Conservation (phyloP, 2,797 vertebrate species). For the Enteromius anoplus region DNA sequence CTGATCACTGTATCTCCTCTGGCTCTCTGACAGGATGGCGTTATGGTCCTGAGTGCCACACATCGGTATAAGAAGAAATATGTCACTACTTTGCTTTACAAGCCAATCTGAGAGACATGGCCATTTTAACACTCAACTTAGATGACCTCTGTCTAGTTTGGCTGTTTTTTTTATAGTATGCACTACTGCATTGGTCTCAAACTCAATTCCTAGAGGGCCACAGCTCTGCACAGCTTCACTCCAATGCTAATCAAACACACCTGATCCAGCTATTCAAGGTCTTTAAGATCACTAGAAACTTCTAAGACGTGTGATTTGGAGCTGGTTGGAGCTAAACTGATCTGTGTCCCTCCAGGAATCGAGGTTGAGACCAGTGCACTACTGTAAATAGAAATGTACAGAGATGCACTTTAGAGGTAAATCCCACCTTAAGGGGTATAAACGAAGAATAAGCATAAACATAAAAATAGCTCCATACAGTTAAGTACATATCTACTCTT, state of each 20-base stretch:
- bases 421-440: not conserved
- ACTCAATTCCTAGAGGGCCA: too few relatives aligned
- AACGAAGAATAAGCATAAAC: slow-evolving; percentile 2
- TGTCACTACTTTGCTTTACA: slow-evolving; percentile 92
- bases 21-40: slow-evolving; percentile 82
- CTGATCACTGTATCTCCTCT: not conserved
- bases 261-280: too few relatives aligned
- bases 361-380: not conserved
- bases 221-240: too few relatives aligned
- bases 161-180: slow-evolving; percentile 18
- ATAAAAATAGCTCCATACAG: not conserved
- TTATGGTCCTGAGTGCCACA: slow-evolving; percentile 95
- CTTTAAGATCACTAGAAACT: too few relatives aligned
- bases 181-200: slow-evolving; percentile 2
- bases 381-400: slow-evolving; percentile 45
- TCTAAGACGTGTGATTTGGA: too few relatives aligned
- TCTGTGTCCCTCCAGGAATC: too few relatives aligned
- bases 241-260: too few relatives aligned
- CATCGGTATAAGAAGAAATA: slow-evolving; percentile 98
- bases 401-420: slow-evolving; percentile 32
- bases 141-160: not conserved
- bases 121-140: not conserved
- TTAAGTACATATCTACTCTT: not conserved
- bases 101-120: slow-evolving; percentile 84
- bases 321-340: too few relatives aligned